Evolutionary conservation across 2,888 invertebrate species (phyloP), one percentile per base, ranked within the genome.

Genomic region (Acleris cristana): DNA sequence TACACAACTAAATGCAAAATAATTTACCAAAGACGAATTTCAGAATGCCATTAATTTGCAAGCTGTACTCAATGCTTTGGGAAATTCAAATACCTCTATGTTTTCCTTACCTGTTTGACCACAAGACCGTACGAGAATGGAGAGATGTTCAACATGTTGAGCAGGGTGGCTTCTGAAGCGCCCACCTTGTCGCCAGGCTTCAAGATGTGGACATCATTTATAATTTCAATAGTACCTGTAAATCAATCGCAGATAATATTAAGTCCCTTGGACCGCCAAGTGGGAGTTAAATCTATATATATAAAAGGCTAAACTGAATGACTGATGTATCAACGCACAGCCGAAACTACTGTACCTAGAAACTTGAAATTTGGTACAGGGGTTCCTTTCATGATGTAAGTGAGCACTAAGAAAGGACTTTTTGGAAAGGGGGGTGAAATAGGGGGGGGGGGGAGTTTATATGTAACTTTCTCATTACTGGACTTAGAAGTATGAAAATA

Each of bases 81-180:
- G 66, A 26, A 55, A 61, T 5, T n/a, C 4, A 26, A 55, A 61
- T 5, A 45, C 4, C 6, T 45, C 4, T 18, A 26, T 44, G 49
- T n/a, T 44, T 30, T 64, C 76, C 81, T 75, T 74, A 93, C 93
- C 95, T 97, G 97, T 89, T 97, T 97, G 72, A 99, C 98, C 53
- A 97, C 93, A 79, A 99, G 95, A 94, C 99, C 99, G 84, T 99
- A 99, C 62, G 98, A 98, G 94, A 99, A 99, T 60, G 99, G 99
- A 87, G 99, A 99, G 91, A 99, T 99, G 95, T 99, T 99, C 94
- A 99, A 95, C 99, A 99, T 99, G 95, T 99, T 99, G 77, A 99
- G 94, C 69, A 99, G 96, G 16, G 99, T 99, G 51, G 99, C 98
- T 94, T 99, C 99, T 53, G 99, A 99, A 84, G 99, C 98, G 81